Conservation (phyloP, 2,888 invertebrate genomes). For the Himalopsyche tibetana region DNA sequence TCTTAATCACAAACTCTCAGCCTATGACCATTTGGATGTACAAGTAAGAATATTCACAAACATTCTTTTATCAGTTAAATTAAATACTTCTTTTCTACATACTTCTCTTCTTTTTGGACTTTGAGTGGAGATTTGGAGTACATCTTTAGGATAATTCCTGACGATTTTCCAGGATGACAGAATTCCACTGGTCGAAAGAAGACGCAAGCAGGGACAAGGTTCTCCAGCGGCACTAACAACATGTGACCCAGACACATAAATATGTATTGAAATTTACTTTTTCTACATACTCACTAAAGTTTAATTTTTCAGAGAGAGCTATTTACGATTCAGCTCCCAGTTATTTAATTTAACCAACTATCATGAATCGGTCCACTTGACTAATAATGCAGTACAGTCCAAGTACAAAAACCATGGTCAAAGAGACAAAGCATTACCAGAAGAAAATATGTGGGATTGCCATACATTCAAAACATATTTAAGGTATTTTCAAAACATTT, state of each 20-base stretch:
- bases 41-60: constrained; percentile 77
- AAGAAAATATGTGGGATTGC: constrained; percentile 97
- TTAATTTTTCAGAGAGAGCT: constrained; percentile 83
- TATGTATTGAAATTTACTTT: too few relatives aligned
- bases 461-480: constrained; percentile 85
- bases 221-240: not conserved
- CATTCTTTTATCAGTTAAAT: not conserved
- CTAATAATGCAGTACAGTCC: constrained; percentile 95
- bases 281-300: not conserved
- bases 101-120: not conserved
- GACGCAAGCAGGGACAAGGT: not conserved
- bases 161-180: too few relatives aligned
- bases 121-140: too few relatives aligned
- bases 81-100: not conserved
- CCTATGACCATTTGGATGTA: constrained; percentile 96
- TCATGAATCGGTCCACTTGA: constrained; percentile 94
- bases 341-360: constrained; percentile 90
- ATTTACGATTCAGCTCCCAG: constrained; percentile 94
- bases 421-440: constrained; percentile 86
- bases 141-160: too few relatives aligned
- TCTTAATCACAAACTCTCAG: constrained; percentile 92
- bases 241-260: too few relatives aligned
- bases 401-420: constrained; percentile 86
- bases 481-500: constrained; percentile 73
- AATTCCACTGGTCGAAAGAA: too few relatives aligned